These are phyloP conservation scores for Agrochola lychnidis DNA, from an alignment of 2,888 invertebrate species.

Conservation along the genomic window DNA sequence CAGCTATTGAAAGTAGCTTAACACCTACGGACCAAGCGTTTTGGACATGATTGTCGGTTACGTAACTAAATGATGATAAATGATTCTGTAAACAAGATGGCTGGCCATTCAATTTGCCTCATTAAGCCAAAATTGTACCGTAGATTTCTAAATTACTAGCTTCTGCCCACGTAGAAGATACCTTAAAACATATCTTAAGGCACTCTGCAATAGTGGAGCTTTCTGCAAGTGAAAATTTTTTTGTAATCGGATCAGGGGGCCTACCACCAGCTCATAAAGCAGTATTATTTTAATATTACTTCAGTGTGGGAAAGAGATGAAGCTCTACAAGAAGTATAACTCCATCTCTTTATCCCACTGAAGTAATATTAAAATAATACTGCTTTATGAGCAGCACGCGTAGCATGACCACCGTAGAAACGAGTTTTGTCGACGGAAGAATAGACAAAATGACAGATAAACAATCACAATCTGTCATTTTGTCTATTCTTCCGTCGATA, in stretches of 20 bases:
- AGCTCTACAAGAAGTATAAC: too few species aligned
- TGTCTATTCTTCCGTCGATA: too few species aligned
- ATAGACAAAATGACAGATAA: too few species aligned
- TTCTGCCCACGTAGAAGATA: not conserved
- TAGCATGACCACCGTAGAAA: too few species aligned
- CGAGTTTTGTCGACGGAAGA: too few species aligned
- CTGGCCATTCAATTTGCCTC: slow-evolving; percentile 21
- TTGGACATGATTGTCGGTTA: slow-evolving; percentile 44
- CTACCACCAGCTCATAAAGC: too few species aligned
- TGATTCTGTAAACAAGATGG: slow-evolving; percentile 30
- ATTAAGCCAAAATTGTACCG: slow-evolving; percentile 27
- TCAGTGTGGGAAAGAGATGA: too few species aligned
- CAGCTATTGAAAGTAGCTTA: slow-evolving; percentile 54
- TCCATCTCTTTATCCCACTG: too few species aligned
- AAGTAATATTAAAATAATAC: too few species aligned
- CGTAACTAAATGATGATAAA: slow-evolving; percentile 56
- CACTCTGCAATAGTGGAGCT: not conserved
- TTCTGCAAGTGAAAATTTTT: not conserved
- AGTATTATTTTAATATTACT: too few species aligned
- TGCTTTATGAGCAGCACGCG: too few species aligned
- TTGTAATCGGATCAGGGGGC: not conserved
- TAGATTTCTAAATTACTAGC: not conserved
- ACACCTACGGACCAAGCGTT: slow-evolving; percentile 56
- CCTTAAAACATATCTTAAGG: not conserved
- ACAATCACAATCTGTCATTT: too few species aligned